These are phyloP conservation scores for Melanaphis sacchari DNA, from an alignment of 1,140 invertebrate genomes.

Conservation along the genomic window DNA sequence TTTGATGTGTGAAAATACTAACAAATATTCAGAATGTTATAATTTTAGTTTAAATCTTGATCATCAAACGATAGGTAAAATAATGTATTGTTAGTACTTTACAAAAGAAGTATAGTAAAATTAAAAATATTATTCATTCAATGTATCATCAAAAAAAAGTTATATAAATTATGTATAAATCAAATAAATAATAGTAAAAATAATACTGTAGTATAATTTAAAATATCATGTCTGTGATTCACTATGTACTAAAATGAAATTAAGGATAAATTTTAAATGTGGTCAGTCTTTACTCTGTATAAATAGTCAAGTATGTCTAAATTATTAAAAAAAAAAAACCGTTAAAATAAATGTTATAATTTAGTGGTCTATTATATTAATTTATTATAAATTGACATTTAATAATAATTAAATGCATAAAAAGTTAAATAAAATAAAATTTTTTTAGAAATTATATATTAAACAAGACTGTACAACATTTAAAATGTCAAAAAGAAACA, in stretches of 20 bases:
- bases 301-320: neutral
- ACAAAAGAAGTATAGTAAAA: neutral
- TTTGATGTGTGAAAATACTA: too few species aligned
- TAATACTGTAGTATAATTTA: neutral
- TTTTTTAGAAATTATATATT: slow-evolving; percentile 41
- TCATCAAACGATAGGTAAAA: too few species aligned
- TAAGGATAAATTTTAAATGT: neutral
- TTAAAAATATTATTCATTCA: neutral
- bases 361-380: neutral
- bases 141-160: neutral
- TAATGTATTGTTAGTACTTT: neutral
- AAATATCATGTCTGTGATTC: neutral
- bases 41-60: too few species aligned
- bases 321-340: neutral
- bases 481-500: slow-evolving; percentile 54
- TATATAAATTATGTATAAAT: too few species aligned
- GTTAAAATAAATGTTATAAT: neutral
- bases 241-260: neutral
- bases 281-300: neutral
- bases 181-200: neutral
- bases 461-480: neutral
- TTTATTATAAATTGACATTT: neutral
- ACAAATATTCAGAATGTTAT: too few species aligned
- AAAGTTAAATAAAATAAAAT: neutral
- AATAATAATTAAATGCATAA: neutral